These are phyloP conservation scores for Ochropacha duplaris DNA, from an alignment of 2,888 invertebrate species.

Conservation along the genomic window DNA sequence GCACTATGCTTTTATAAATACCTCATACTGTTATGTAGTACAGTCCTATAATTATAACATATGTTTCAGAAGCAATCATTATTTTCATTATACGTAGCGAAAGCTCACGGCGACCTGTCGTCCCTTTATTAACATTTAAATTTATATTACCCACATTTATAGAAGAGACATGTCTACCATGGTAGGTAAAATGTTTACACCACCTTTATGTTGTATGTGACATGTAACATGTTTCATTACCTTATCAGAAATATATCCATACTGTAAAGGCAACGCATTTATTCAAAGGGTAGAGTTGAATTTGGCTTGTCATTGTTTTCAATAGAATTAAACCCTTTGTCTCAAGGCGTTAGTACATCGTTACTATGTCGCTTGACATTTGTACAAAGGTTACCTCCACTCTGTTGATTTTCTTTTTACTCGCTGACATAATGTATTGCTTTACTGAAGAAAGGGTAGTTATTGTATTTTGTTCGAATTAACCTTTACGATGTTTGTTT, in stretches of 20 bases:
- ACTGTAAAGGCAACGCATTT: conserved; percentile 26
- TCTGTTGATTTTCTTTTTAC: conserved; percentile 73
- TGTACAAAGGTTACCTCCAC: conserved; percentile 76
- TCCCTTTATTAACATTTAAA: conserved; percentile 71
- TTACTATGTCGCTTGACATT: conserved; percentile 75
- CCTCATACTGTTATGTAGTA: conserved; percentile 35
- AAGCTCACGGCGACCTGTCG: conserved; percentile 59
- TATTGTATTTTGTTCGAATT: conserved; percentile 62
- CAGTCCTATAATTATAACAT: conserved; percentile 54
- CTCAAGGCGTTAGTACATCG: conserved; percentile 72
- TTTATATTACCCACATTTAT: conserved; percentile 58
- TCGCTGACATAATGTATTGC: conserved; percentile 64
- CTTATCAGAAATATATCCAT: conserved; percentile 35
- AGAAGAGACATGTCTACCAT: conserved; percentile 61
- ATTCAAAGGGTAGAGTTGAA: conserved; percentile 49
- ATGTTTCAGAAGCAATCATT: conserved; percentile 58
- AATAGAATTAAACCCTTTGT: conserved; percentile 78
- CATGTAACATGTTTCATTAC: conserved; percentile 48
- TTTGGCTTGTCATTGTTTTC: conserved; percentile 47
- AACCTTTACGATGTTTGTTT: conserved; percentile 60
- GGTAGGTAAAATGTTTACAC: conserved; percentile 58
- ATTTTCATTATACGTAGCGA: conserved; percentile 57
- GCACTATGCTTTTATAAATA: conserved; percentile 12
- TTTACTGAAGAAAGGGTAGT: conserved; percentile 71
- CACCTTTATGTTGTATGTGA: conserved; percentile 58